Conservation (phyloP, 2,113 vertebrate genomes). For the Mus pahari region DNA sequence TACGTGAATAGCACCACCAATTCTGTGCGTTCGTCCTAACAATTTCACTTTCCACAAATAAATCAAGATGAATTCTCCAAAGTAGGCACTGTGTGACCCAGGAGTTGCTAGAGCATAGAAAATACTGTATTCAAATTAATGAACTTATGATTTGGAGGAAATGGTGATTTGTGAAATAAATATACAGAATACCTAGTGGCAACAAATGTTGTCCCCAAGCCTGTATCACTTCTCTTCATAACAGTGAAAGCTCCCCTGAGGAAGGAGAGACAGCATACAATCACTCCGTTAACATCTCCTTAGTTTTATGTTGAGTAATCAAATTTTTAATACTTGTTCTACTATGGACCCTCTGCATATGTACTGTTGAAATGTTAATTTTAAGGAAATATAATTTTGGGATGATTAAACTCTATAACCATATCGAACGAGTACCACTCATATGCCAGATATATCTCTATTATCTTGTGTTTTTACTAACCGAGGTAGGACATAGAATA, state of each 20-base stretch:
- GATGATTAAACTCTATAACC: not conserved
- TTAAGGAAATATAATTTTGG: not conserved
- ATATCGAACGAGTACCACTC: slow-evolving; percentile 4
- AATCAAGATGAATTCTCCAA: not conserved
- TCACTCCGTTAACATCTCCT: not conserved
- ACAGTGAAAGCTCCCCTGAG: not conserved
- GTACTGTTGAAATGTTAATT: not conserved
- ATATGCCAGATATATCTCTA: not conserved
- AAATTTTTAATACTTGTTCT: slow-evolving; percentile 9
- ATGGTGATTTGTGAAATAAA: slow-evolving; percentile 30
- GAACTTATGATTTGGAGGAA: not conserved
- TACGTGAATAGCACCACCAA: not conserved
- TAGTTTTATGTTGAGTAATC: slow-evolving; percentile 35
- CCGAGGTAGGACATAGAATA: not conserved
- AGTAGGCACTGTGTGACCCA: not conserved
- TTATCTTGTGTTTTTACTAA: not conserved
- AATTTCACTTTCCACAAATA: not conserved
- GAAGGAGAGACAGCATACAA: not conserved
- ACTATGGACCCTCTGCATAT: not conserved
- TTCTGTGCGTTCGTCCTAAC: not conserved
- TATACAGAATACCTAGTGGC: not conserved
- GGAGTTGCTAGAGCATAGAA: not conserved
- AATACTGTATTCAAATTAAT: not conserved
- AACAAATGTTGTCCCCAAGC: not conserved
- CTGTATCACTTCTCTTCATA: not conserved